A percentile compares a stretch with the other conserved stretches of the same genome.
Evolutionary conservation across 1,140 invertebrate species (phyloP).

Genomic region (Propsilocerus akamusi): DNA sequence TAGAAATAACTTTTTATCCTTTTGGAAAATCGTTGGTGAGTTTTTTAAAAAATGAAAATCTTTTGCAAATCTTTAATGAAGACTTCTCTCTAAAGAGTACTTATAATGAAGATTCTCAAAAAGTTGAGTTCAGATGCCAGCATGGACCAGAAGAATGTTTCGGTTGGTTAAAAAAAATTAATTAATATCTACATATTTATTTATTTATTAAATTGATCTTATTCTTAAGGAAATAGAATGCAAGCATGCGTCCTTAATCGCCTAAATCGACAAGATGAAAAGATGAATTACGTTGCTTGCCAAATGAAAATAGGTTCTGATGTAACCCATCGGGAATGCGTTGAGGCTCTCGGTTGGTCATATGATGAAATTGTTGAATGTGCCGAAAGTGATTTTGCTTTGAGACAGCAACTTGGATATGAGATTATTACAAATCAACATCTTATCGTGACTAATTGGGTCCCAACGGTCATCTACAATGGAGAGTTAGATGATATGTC

Average conservation of each 20-base stretch:
- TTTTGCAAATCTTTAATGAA: slow-evolving; percentile 9
- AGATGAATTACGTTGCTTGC: slow-evolving; percentile 30
- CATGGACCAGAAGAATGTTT: slow-evolving; percentile 43
- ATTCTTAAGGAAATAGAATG: slow-evolving; percentile 40
- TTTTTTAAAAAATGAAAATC: slow-evolving; percentile 10
- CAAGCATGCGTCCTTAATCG: slow-evolving; percentile 39
- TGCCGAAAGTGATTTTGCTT: slow-evolving; percentile 12
- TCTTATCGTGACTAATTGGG: background rate
- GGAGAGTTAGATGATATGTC: background rate
- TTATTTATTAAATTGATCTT: no score
- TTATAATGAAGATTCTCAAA: slow-evolving; percentile 12
- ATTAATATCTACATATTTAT: no score
- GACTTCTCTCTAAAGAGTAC: background rate
- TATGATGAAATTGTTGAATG: background rate
- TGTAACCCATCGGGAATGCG: slow-evolving; percentile 13
- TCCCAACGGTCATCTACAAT: background rate
- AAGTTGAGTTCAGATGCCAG: slow-evolving; percentile 41
- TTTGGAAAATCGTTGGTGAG: slow-evolving; percentile 60
- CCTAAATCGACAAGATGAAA: slow-evolving; percentile 21
- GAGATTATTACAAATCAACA: slow-evolving; percentile 5
- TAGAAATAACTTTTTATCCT: slow-evolving; percentile 38
- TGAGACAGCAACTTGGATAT: slow-evolving; percentile 10
- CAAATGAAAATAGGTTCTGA: slow-evolving; percentile 26
- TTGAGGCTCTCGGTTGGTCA: background rate
- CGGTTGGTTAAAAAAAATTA: no score